A percentile compares a stretch with the other conserved stretches of the same genome.
These are phyloP conservation scores for Drosophila pseudoobscura DNA, from an alignment of 1,140 invertebrate genomes.

Conservation along the genomic window DNA sequence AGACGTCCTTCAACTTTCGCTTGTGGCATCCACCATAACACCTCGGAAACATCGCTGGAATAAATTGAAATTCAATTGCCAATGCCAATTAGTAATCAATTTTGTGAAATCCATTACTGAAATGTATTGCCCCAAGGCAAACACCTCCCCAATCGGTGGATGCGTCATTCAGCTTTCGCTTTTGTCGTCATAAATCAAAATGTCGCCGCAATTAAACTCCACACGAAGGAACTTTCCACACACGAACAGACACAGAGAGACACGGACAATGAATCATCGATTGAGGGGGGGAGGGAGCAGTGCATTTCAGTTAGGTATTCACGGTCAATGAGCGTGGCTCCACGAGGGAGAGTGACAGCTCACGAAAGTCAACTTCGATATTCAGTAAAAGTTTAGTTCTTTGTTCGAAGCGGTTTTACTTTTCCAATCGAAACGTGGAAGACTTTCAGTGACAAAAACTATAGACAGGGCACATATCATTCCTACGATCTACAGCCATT, in stretches of 20 bases:
- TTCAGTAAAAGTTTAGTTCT: not conserved
- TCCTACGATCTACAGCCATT: no score
- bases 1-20: no score
- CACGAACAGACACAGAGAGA: not conserved
- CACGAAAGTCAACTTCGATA: conserved; percentile 3
- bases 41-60: no score
- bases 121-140: not conserved
- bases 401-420: no score
- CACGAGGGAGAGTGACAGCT: no score
- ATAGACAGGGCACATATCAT: no score
- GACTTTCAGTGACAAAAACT: no score
- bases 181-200: conserved; percentile 66
- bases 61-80: no score
- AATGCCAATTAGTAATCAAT: not conserved
- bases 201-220: conserved; percentile 57
- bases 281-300: conserved; percentile 10
- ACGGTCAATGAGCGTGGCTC: conserved; percentile 60
- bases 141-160: not conserved
- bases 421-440: no score
- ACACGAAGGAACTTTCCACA: conserved; percentile 15
- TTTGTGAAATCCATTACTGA: not conserved
- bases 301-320: conserved; percentile 73
- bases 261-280: conserved; percentile 36
- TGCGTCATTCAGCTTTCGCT: conserved; percentile 35
- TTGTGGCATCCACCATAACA: no score